phyloP scores from a whole-genome alignment of 2,797 vertebrate species.

The Stomatorhinus walkeri region DNA sequence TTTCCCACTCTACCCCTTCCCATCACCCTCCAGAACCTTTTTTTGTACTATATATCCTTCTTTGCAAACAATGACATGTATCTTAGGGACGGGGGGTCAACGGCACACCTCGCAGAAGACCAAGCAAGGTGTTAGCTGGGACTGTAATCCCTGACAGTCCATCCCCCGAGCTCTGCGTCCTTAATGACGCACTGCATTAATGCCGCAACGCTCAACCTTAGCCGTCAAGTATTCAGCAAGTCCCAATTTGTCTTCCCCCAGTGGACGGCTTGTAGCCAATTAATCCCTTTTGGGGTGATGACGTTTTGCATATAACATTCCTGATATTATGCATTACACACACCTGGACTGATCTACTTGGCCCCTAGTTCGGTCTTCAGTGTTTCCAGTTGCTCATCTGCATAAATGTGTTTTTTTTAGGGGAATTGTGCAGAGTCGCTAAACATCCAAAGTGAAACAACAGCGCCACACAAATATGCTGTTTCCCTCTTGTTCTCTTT shows the following conservation, averaged over 20 bases:
- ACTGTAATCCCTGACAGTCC: neutral
- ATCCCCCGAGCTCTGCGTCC: neutral
- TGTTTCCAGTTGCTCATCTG: neutral
- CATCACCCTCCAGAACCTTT: neutral
- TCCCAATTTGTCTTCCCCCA: neutral
- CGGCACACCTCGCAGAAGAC: neutral
- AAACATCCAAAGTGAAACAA: constrained; percentile 40
- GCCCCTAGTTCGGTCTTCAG: neutral
- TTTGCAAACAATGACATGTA: neutral
- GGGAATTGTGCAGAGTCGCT: neutral
- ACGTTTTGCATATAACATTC: neutral
- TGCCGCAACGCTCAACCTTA: neutral
- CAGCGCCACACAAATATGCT: constrained; percentile 30
- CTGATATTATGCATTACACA: neutral
- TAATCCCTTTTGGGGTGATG: neutral
- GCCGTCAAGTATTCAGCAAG: neutral
- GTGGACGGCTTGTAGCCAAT: neutral
- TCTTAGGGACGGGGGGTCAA: neutral
- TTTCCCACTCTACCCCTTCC: neutral
- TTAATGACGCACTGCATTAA: neutral
- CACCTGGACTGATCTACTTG: too few relatives aligned
- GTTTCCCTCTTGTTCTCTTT: constrained; percentile 28
- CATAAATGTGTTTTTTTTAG: neutral
- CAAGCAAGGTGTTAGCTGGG: neutral
- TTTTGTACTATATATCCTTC: neutral